Conservation (phyloP, 2,113 vertebrate genomes). For the Corythornis cristatus region DNA sequence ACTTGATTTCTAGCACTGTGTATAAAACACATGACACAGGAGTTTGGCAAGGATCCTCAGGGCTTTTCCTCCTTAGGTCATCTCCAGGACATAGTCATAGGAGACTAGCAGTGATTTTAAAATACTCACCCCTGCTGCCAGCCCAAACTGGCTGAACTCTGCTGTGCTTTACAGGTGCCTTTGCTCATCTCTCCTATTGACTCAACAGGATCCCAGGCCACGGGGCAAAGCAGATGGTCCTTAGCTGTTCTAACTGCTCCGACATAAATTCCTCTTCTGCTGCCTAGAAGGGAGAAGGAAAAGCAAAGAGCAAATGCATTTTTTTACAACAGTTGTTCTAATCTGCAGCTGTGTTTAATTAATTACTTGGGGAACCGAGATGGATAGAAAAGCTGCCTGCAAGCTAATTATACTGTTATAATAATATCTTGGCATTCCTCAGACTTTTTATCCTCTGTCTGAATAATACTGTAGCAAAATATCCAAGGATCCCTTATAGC, state of each 20-base stretch:
- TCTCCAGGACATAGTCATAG: constrained; percentile 27
- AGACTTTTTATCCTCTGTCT: constrained; percentile 23
- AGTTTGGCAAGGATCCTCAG: constrained; percentile 12
- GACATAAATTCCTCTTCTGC: neutral
- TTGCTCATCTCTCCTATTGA: neutral
- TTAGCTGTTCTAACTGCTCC: neutral
- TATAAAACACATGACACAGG: neutral
- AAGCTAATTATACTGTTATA: constrained; percentile 48
- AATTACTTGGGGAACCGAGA: constrained; percentile 57
- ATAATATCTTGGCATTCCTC: constrained; percentile 6
- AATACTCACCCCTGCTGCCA: neutral
- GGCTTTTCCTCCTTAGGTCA: constrained; percentile 40
- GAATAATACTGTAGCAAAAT: constrained; percentile 6
- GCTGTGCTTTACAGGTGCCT: neutral
- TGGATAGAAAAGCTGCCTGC: constrained; percentile 39
- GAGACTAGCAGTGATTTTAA: neutral
- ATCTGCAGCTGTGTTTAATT: constrained; percentile 66
- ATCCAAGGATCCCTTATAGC: neutral
- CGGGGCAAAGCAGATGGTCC: neutral
- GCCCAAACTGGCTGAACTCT: neutral
- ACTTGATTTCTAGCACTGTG: constrained; percentile 19
- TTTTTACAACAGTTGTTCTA: constrained; percentile 44
- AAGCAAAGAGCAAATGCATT: neutral
- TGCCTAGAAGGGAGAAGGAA: neutral
- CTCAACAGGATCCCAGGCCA: neutral